Evolutionary conservation across 2,113 vertebrate species (phyloP).

Genomic region (Heterotis niloticus): DNA sequence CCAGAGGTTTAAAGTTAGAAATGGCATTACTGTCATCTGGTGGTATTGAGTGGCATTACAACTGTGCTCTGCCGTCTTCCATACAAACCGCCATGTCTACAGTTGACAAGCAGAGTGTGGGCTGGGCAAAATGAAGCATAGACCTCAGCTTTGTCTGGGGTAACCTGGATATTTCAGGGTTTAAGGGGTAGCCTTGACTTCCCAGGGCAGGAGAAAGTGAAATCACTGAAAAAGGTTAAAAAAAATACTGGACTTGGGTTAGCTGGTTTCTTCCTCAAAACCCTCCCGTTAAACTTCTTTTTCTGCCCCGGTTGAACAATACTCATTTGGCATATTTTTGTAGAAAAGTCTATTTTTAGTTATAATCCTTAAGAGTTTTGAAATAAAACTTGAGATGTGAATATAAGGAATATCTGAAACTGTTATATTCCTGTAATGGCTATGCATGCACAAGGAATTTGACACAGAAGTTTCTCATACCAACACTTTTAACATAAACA

Average conservation of each 20-base stretch:
- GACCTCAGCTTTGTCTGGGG: slow-evolving; percentile 19
- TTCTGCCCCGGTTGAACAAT: not conserved
- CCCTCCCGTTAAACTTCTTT: not conserved
- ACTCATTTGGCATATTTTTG: not conserved
- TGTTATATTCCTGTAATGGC: too few species aligned
- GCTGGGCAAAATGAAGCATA: slow-evolving; percentile 34
- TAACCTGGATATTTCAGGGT: slow-evolving; percentile 18
- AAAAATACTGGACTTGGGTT: not conserved
- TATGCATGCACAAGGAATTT: too few species aligned
- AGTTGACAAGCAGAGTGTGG: slow-evolving; percentile 24
- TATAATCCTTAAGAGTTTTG: not conserved
- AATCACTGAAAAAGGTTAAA: not conserved
- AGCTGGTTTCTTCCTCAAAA: not conserved
- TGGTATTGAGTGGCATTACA: slow-evolving; percentile 7
- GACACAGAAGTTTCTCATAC: too few species aligned
- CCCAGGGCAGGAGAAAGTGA: not conserved
- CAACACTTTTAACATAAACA: slow-evolving; percentile 5
- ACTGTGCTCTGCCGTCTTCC: not conserved
- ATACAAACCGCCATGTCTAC: slow-evolving; percentile 2
- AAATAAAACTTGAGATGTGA: not conserved
- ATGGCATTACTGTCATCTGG: slow-evolving; percentile 36
- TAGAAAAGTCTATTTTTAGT: not conserved
- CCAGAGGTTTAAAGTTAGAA: slow-evolving; percentile 6
- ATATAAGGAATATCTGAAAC: not conserved
- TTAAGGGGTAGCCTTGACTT: not conserved